Evolutionary conservation across 2,113 vertebrate genomes (phyloP), one percentile per base, ranked within the genome.

Genomic region (Trichomycterus rosablanca): DNA sequence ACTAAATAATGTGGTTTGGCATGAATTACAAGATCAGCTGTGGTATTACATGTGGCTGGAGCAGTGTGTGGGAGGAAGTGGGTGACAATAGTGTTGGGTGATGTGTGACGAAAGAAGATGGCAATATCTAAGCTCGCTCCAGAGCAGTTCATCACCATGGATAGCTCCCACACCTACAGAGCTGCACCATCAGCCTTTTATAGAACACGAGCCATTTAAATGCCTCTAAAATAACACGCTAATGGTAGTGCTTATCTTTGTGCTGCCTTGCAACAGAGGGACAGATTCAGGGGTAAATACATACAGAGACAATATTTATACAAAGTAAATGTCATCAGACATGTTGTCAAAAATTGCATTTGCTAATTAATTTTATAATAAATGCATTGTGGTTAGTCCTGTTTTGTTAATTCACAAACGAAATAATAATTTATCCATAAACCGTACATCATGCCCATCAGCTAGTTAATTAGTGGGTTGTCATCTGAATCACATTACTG

Each of bases 151-250:
- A 43, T 50, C 37, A n/a, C 37, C 37, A n/a, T 40, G 37, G 37
- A 40, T 40, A 40, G 14, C 11, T n/a, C 37, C 37, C 37, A 40
- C 37, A 40, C 37, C 56, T 60, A n/a, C 37, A 66, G 63, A 71
- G 57, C 69, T 61, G 44, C 42, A 56, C 51, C 44, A 28, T 42
- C 58, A 45, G 44, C 48, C 69, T 58, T 66, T 71, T 66, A 67
- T 39, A 45, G 57, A 30, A 30, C 11, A 24, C 32, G 35, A 57
- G 60, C 19, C 30, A 55, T 59, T 65, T 58, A 45, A 63, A 59
- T 49, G 62, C 15, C 35, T 65, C 61, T 20, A 59, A 61, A 71
- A 66, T 66, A 71, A 66, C 56, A 59, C 19, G 53, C 50, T 71
- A 62, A 71, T 66, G 53, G 58, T 15, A 8, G 32, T 15, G 32